Evolutionary conservation across 2,113 vertebrate genomes (phyloP), one percentile per base, ranked within the genome.

Genomic region (Phasianus colchicus): DNA sequence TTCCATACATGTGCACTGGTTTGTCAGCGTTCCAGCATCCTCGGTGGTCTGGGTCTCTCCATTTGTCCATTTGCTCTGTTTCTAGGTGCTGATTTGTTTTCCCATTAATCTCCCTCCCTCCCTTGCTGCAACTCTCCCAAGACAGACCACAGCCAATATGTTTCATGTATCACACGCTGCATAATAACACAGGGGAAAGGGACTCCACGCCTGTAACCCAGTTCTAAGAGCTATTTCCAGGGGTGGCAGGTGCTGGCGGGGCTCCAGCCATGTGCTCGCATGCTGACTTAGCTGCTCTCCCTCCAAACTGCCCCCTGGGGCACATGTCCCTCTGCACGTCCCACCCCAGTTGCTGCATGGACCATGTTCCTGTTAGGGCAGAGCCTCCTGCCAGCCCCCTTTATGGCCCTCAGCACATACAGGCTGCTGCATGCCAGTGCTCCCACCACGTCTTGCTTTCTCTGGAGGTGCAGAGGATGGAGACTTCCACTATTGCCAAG

Each of bases 41-140:
- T 79, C 0, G 85, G 94, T 95, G 94, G 85, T 95, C 95, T 55
- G 60, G 43, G 87, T 91, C 74, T 50, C 69, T 86, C 16, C 25
- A 2, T 79, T 77, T 93, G 95, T 77, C 88, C 79, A 0, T 93
- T 95, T 86, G 71, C 78, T 93, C 61, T 1, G 72, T 93, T 96
- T 95, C 89, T 95, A 95, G 91, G 92, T 92, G 87, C 95, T 91
- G 95, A 93, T 90, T 95, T 96, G 88, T 96, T 95, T 96, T 90
- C 71, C 91, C 82, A 84, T 92, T 92, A 91, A 94, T 95, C 92
- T 90, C 50, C 0, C 43, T 91, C 75, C 74, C 75, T 86, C 65
- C 69, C 65, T 92, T 66, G 78, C 91, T 83, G n/a, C 85, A 70
- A 7, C 67, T 92, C 92, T 89, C 89, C 78, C 66, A 48, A 63